phyloP scores from a whole-genome alignment of 2,888 invertebrate genomes.

The Metalampra italica region DNA sequence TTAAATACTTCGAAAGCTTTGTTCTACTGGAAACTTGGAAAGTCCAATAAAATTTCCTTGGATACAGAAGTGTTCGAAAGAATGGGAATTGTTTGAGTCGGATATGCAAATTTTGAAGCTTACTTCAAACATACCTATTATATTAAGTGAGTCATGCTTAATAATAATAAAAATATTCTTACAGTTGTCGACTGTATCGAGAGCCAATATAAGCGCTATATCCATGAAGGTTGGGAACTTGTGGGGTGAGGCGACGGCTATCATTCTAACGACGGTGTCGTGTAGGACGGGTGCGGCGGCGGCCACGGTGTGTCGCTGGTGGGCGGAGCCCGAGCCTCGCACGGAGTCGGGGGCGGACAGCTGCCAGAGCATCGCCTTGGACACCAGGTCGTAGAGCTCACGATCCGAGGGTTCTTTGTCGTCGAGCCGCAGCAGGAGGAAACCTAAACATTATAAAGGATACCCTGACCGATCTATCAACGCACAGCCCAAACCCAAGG shows the following conservation, averaged over 20 bases:
- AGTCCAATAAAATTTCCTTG: no score
- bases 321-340: conserved; percentile 25
- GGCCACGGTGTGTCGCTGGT: conserved; percentile 25
- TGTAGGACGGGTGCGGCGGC: conserved; percentile 37
- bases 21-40: no score
- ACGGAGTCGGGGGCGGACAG: conserved; percentile 36
- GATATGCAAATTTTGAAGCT: no score
- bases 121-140: no score
- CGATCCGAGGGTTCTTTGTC: conserved; percentile 25
- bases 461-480: no score
- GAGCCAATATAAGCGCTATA: conserved; percentile 46
- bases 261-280: conserved; percentile 44
- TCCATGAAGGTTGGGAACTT: conserved; percentile 46
- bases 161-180: no score
- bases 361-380: conserved; percentile 47
- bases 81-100: no score
- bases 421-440: conserved; percentile 45
- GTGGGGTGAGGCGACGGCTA: conserved; percentile 34
- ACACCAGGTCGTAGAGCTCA: conserved; percentile 39
- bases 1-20: no score
- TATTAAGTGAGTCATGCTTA: no score
- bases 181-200: conserved; percentile 48
- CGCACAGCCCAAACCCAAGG: no score
- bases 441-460: conserved; percentile 36
- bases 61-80: no score